These are phyloP conservation scores for Drosophila fungiperda DNA, from an alignment of 2,888 invertebrate species.

Conservation along the genomic window DNA sequence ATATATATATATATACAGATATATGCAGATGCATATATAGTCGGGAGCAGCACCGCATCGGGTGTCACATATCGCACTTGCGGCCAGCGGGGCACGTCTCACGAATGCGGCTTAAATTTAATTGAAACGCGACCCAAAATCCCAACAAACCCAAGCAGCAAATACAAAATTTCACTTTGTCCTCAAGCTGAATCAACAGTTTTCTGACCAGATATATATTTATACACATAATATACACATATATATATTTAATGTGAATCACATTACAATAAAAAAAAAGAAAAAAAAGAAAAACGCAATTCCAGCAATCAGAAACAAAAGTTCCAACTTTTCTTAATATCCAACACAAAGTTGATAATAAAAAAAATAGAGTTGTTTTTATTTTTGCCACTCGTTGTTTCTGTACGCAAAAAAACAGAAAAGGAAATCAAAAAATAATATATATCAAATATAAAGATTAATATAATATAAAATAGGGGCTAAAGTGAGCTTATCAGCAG, in stretches of 20 bases:
- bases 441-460: conserved; percentile 15
- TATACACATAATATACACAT: background rate
- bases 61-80: conserved; percentile 55
- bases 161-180: conserved; percentile 30
- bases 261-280: conserved; percentile 23
- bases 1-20: conserved; percentile 7
- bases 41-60: conserved; percentile 30
- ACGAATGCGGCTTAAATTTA: conserved; percentile 71
- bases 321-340: conserved; percentile 30
- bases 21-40: conserved; percentile 3
- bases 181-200: conserved; percentile 47
- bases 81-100: conserved; percentile 67
- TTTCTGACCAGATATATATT: conserved; percentile 30
- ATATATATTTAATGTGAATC: conserved; percentile 16
- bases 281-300: conserved; percentile 4
- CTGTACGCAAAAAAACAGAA: conserved; percentile 5
- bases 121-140: conserved; percentile 63
- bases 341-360: conserved; percentile 37
- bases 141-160: conserved; percentile 5
- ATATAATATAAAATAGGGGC: conserved; percentile 26
- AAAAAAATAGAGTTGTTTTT: conserved; percentile 2
- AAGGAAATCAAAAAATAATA: conserved; percentile 9
- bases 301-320: conserved; percentile 43
- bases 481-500: conserved; percentile 27
- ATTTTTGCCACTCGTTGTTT: background rate